Percentiles rank a stretch among this genome's conserved stretches.
Evolutionary conservation across 2,888 invertebrate genomes (phyloP).

Genomic region (Mythimna vitellina): DNA sequence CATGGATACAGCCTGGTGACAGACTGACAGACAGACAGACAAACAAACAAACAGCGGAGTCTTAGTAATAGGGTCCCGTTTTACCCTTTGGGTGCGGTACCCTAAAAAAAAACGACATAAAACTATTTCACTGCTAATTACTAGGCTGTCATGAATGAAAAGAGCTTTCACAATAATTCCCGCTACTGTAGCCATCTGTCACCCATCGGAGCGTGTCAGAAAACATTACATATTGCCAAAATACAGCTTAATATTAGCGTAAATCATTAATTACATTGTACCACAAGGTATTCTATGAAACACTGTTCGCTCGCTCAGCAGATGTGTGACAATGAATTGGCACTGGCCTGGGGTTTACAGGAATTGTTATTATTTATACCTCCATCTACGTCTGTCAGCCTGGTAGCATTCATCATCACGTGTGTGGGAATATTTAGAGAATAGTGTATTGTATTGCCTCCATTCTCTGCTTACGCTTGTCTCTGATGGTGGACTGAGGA

Average conservation of each 20-base stretch:
- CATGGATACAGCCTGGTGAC: too few species aligned
- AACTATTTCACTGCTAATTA: neutral
- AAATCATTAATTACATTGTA: conserved; percentile 39
- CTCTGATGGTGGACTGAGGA: neutral
- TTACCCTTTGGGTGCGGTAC: too few species aligned
- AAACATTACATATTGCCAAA: conserved; percentile 36
- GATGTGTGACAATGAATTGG: conserved; percentile 46
- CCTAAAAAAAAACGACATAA: too few species aligned
- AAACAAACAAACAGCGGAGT: too few species aligned
- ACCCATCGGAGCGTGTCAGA: conserved; percentile 14
- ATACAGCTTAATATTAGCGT: conserved; percentile 34
- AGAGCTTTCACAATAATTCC: neutral
- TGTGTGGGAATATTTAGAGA: neutral
- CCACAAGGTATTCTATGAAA: conserved; percentile 16
- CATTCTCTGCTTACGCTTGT: neutral
- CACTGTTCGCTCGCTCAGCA: conserved; percentile 9
- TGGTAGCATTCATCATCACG: conserved; percentile 4
- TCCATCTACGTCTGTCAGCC: conserved; percentile 24
- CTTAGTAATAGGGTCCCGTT: too few species aligned
- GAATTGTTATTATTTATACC: conserved; percentile 43
- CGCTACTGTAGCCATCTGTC: conserved; percentile 35
- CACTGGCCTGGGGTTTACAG: conserved; percentile 18
- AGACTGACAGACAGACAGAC: too few species aligned
- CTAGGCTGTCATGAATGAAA: conserved; percentile 25
- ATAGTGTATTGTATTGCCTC: neutral